These are phyloP conservation scores for Sarcophaga rosellei DNA, from an alignment of 2,888 invertebrate genomes.

Conservation along the genomic window DNA sequence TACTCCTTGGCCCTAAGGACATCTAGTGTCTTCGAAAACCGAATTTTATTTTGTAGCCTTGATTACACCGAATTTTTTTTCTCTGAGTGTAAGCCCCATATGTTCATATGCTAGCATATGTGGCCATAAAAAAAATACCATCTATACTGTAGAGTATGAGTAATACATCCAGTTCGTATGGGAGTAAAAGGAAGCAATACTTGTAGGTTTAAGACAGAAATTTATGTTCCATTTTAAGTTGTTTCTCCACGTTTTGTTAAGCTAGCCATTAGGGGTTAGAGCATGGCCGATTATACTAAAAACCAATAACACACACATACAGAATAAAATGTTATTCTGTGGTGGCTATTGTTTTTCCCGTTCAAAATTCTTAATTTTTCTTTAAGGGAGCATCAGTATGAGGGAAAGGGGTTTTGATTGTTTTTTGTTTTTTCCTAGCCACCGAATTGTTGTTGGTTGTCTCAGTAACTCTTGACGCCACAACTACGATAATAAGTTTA, in stretches of 20 bases:
- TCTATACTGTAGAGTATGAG: conserved; percentile 1
- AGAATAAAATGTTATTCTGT: background rate
- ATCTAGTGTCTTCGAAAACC: no score
- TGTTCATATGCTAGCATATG: conserved; percentile 3
- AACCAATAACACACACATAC: conserved; percentile 34
- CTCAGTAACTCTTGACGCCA: conserved; percentile 63
- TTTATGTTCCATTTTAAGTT: conserved; percentile 46
- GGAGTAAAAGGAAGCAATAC: conserved; percentile 53
- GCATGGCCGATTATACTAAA: conserved; percentile 14
- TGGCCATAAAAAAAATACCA: conserved; percentile 8
- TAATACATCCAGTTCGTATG: conserved; percentile 34
- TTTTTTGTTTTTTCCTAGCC: conserved; percentile 61
- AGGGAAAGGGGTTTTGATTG: background rate
- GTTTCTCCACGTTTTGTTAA: background rate
- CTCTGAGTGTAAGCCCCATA: conserved; percentile 22
- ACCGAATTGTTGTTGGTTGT: conserved; percentile 68
- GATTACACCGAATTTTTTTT: background rate
- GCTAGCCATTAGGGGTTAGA: background rate
- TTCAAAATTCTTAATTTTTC: background rate
- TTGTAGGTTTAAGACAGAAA: conserved; percentile 55
- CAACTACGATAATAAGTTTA: conserved; percentile 68
- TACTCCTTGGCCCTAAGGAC: no score
- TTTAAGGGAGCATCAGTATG: background rate
- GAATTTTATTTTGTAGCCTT: no score
- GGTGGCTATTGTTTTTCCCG: background rate